These are phyloP conservation scores for Phaonia tiefii DNA, from an alignment of 2,888 invertebrate species.

Conservation along the genomic window DNA sequence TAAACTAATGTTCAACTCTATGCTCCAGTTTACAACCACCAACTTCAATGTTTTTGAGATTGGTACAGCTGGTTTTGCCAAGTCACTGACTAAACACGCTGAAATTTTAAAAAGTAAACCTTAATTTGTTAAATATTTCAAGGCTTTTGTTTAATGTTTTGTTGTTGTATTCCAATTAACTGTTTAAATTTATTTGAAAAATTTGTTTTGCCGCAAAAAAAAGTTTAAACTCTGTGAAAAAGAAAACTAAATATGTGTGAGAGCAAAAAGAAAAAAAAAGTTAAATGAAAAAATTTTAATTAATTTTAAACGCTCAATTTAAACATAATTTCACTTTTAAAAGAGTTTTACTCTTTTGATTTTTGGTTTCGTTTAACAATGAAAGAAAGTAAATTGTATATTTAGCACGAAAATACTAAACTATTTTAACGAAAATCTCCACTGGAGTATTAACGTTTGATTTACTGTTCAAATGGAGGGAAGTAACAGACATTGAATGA, in stretches of 20 bases:
- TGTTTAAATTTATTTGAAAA: no score
- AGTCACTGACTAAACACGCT: neutral
- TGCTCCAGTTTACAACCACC: no score
- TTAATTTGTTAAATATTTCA: slow-evolving; percentile 16
- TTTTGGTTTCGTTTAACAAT: neutral
- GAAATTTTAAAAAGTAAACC: slow-evolving; percentile 13
- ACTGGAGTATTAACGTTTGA: no score
- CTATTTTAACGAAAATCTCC: slow-evolving; percentile 6
- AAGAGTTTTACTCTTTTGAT: slow-evolving; percentile 19
- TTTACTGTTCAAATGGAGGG: neutral
- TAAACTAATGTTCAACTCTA: no score
- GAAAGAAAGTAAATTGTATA: slow-evolving; percentile 18
- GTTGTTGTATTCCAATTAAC: no score
- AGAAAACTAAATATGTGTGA: slow-evolving; percentile 6
- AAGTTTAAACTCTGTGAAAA: neutral
- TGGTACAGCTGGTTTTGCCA: neutral
- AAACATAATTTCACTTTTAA: slow-evolving; percentile 62
- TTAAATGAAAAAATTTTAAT: slow-evolving; percentile 30
- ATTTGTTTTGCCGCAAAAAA: neutral
- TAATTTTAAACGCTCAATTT: slow-evolving; percentile 50
- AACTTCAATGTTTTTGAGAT: no score
- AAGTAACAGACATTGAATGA: no score
- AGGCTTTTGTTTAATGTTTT: no score
- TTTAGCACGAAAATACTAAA: neutral
- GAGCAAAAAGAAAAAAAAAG: neutral